Evolutionary conservation across 2,113 vertebrate species (phyloP), one percentile per base, ranked within the genome.

Genomic region (Chauna torquata): DNA sequence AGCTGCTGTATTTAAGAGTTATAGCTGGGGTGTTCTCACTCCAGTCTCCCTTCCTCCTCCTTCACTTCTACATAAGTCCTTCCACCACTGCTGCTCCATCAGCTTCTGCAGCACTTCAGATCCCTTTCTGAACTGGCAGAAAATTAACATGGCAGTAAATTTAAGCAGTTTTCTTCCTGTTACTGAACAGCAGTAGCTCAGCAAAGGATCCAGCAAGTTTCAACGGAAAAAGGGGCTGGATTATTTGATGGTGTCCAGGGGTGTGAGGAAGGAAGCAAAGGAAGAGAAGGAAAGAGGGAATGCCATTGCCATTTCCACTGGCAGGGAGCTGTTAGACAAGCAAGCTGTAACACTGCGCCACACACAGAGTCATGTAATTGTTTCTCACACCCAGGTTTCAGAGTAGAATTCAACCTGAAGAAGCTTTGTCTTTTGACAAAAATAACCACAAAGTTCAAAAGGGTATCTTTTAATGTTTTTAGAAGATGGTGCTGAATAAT

Each of bases 371-470:
- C 24, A 23, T 13, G 36, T 25, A 72, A 79, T 89, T 76, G 74
- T 80, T 79, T 49, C 70, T 96, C 89, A 87, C 57, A 76, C 74
- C 34, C 57, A 61, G 15, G 20, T 83, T 94, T 95, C 84, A 75
- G 86, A 86, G 50, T 38, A 82, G 82, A 97, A 92, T 76, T 61
- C 74, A 92, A 79, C 70, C 49, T 52, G 49, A 89, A 93, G 88
- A 92, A 64, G 65, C 65, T 84, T 94, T 95, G 94, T 82, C 91
- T 96, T 76, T 71, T 87, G 81, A 94, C 96, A 92, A 91, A 95
- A 96, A 96, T 92, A 97, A 97, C 96, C 94, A 96, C 96, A 96
- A 28, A 85, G 96, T 95, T 97, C 89, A 96, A 91, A 96, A 95
- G 92, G 84, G 71, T 92, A 87, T 95, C 93, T 96, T 92, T 57